Percentiles rank a stretch among this genome's conserved stretches.
Conservation (phyloP, 2,888 invertebrate genomes). For the Ametastegia equiseti region DNA sequence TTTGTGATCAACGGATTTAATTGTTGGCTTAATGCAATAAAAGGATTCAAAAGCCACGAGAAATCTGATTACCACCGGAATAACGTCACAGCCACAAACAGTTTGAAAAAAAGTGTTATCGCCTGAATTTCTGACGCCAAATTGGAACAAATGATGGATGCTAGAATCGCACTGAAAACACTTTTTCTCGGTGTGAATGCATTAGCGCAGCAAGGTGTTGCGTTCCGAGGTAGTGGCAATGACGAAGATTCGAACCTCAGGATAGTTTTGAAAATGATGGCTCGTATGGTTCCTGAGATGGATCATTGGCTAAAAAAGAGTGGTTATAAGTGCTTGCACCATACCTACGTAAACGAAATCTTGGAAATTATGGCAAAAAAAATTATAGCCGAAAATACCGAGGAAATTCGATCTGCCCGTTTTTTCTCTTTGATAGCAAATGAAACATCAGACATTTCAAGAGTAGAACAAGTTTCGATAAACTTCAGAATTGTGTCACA, state of each 20-base stretch:
- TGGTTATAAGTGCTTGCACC: slow-evolving; percentile 32
- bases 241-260: not conserved
- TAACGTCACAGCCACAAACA: slow-evolving; percentile 6
- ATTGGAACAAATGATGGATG: slow-evolving; percentile 11
- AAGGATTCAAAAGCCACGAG: slow-evolving; percentile 28
- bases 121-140: slow-evolving; percentile 3
- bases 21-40: slow-evolving; percentile 42
- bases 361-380: slow-evolving; percentile 8
- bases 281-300: slow-evolving; percentile 21
- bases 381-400: slow-evolving; percentile 18
- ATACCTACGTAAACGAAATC: slow-evolving; percentile 34
- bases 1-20: slow-evolving; percentile 38
- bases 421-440: slow-evolving; percentile 50
- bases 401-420: slow-evolving; percentile 43
- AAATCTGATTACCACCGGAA: not conserved
- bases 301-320: slow-evolving; percentile 20
- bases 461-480: slow-evolving; percentile 53
- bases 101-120: slow-evolving; percentile 6
- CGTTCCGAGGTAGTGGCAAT: not conserved
- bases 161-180: slow-evolving; percentile 14
- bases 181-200: not conserved
- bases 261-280: slow-evolving; percentile 7
- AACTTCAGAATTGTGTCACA: slow-evolving; percentile 50
- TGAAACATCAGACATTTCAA: no score
- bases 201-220: slow-evolving; percentile 22